Base-by-base conservation (phyloP, 1,140 invertebrate genomes). In the Eciton burchellii region DNA sequence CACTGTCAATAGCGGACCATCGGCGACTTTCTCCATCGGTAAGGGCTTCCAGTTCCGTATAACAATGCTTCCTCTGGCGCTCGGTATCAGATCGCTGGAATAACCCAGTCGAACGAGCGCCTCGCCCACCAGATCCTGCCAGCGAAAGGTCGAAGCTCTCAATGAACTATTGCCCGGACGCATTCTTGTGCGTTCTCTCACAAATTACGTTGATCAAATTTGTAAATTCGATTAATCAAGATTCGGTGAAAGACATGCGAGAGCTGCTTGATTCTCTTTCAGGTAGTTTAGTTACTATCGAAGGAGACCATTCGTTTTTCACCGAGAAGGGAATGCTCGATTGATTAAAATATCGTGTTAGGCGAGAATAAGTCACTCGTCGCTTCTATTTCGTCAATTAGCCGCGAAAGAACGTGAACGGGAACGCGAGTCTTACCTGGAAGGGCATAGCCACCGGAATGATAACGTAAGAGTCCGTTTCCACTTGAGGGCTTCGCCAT, bases 1-100 rank as follows among this genome's bases (percentile, higher is more conserved):
- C 0, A 99, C 97, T 0, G 98, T 98, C 47, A 97, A 96, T 8
- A 97, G 92, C 0, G 96, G 96, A 84, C 97, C 97, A 84, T 98
- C 98, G 3, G 97, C 97, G 81, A 99, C 98, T 88, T 97, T 96
- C 84, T 99, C 98, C 92, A 99, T 96, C 3, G 96, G 95, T 49
- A 99, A 92, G 0, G 98, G 97, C 92, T 98, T 98, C 98, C 98
- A 99, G 89, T 99, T 98, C 91, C 98, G 97, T 87, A 99, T 97
- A 16, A 98, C 96, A 56, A 99, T 96, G 52, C 97, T 97, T 84
- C 97, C 98, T 96, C 94, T 74, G 79, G 93, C 92, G 77, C 92
- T 93, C 76, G 94, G 91, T 81, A 94, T 94, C 79, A 94, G 82
- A 82, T 94, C 93, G 66, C 90, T 93, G 4, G 95, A 94, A 89